These are phyloP conservation scores for Corythucha ciliata DNA, from an alignment of 2,888 invertebrate species.

Conservation along the genomic window DNA sequence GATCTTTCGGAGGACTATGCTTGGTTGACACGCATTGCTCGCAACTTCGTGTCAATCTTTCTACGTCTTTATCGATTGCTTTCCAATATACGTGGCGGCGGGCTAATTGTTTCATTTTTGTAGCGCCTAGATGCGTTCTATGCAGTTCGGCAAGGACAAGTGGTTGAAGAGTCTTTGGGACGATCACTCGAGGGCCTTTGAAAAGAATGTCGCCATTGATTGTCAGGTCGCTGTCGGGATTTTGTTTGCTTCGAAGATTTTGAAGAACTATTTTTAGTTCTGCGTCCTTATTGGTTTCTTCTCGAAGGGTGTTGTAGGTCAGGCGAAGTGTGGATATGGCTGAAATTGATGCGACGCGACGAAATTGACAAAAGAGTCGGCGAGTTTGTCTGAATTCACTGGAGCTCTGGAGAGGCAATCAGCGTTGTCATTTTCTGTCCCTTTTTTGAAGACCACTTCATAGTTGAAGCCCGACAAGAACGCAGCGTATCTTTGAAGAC, in stretches of 20 bases:
- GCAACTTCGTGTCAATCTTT: slow-evolving; percentile 33
- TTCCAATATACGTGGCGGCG: slow-evolving; percentile 36
- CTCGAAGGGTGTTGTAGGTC: background rate
- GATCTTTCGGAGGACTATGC: slow-evolving; percentile 5
- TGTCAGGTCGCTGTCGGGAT: background rate
- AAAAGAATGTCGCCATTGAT: slow-evolving; percentile 21
- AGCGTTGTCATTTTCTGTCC: slow-evolving; percentile 23
- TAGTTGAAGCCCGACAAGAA: no score
- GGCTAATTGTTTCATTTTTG: slow-evolving; percentile 36
- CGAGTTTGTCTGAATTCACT: no score
- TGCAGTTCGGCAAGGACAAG: slow-evolving; percentile 32
- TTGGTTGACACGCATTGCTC: slow-evolving; percentile 24
- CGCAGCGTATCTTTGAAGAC: no score
- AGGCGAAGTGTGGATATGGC: slow-evolving; percentile 4
- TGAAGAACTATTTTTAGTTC: background rate
- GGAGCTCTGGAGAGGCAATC: slow-evolving; percentile 28
- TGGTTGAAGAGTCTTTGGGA: slow-evolving; percentile 30
- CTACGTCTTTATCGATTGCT: slow-evolving; percentile 35
- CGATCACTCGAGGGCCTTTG: slow-evolving; percentile 24
- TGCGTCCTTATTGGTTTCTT: slow-evolving; percentile 6
- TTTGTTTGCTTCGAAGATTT: slow-evolving; percentile 1
- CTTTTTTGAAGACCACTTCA: no score
- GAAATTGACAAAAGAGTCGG: background rate
- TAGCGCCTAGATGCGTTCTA: slow-evolving; percentile 35
- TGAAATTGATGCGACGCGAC: background rate